phyloP scores from a whole-genome alignment of 2,113 vertebrate species.

The Pterocles burchelli region DNA sequence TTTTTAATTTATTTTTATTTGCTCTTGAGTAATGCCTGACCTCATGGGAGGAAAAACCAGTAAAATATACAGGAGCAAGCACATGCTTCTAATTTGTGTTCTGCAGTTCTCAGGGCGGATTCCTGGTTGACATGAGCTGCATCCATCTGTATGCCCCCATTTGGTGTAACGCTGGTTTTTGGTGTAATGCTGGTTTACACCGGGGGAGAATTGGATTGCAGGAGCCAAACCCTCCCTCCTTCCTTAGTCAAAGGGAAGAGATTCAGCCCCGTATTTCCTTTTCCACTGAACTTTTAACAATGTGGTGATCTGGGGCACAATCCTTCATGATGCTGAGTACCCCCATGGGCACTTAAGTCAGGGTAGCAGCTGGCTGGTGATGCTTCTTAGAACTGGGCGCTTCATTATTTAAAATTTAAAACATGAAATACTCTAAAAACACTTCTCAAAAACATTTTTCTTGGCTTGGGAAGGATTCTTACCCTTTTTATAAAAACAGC shows the following conservation, averaged over 20 bases:
- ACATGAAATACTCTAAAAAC: not conserved
- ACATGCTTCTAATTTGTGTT: not conserved
- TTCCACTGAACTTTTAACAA: not conserved
- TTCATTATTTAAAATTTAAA: not conserved
- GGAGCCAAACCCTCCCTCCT: not conserved
- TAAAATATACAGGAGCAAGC: not conserved
- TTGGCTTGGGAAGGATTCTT: not conserved
- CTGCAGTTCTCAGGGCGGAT: not conserved
- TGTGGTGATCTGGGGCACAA: not conserved
- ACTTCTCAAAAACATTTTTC: not conserved
- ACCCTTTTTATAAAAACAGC: not conserved
- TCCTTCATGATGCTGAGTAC: not conserved
- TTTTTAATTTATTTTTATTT: not conserved
- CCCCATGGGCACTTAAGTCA: not conserved
- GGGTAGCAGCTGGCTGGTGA: not conserved
- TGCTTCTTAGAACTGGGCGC: rapidly evolving
- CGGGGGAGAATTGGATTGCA: not conserved
- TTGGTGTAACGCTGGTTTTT: not conserved
- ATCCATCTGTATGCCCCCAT: rapidly evolving
- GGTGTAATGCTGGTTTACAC: not conserved
- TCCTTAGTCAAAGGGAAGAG: not conserved
- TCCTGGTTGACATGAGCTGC: not conserved
- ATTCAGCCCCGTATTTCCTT: not conserved
- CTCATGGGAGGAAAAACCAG: not conserved
- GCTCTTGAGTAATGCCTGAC: not conserved